Base-by-base conservation (phyloP, 2,797 vertebrate genomes). In the Cirrhinus mrigala region DNA sequence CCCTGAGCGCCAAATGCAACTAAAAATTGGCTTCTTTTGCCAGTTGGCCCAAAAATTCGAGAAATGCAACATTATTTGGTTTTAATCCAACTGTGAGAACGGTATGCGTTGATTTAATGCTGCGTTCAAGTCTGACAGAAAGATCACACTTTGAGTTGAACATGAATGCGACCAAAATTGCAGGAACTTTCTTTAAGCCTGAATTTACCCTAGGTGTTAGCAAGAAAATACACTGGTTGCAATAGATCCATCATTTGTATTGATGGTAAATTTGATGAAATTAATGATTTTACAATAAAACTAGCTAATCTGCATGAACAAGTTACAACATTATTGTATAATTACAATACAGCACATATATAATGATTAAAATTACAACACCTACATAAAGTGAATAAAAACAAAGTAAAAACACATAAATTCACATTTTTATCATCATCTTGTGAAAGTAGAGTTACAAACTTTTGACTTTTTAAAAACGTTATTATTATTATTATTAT, bases 81-180 rank as follows among this genome's bases (percentile, higher is more conserved):
- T 80, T 80, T 52, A 52, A 22, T 52, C 46, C 27, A 68, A 68
- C 27, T 50, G 40, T 24, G n/a, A 78, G 76, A 78, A 44, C 0
- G 4, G 60, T 6, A 24, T 4, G 1, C 14, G 1, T 6, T 78
- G 37, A 44, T 27, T 78, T 60, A 60, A 18, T 60, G 54, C 11
- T 44, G 15, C 16, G 14, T 77, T 60, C 54, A 44, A 60, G n/a
- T 50, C n/a, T 10, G 54, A 24, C 15, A 20, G 22, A 44, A 77
- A 56, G 29, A 56, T 8, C 10, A 22, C 11, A 12, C 20, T 74
- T 52, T 2, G 24, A 50, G 24, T 20, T 27, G 10, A 74, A 74
- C 24, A 50, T 27, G 15, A 74, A 74, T 8, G 1, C 6, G 15
- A 29, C 46, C 44, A 50, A n/a, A 27, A 69, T 40, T 10, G 20